A percentile compares a stretch with the other conserved stretches of the same genome.
Conservation (phyloP, 2,113 vertebrate species). For the Xiphophorus hellerii region DNA sequence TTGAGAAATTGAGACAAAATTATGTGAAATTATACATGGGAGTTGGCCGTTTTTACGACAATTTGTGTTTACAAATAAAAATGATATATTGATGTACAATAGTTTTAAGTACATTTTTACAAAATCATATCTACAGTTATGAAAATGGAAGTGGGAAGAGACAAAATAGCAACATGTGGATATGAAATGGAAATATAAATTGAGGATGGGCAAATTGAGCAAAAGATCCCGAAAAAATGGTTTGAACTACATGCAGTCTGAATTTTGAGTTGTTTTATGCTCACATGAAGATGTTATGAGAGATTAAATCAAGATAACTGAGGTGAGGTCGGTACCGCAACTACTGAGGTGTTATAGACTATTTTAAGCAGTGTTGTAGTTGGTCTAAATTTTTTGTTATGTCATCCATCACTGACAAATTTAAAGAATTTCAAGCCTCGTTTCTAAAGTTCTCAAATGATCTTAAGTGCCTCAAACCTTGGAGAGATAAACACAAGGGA, state of each 20-base stretch:
- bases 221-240: background rate
- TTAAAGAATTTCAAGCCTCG: background rate
- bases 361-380: background rate
- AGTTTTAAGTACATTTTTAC: no score
- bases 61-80: no score
- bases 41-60: no score
- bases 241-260: background rate
- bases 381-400: background rate
- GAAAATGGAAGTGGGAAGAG: background rate
- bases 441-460: background rate
- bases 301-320: background rate
- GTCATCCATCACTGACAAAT: background rate
- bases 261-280: background rate
- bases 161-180: background rate
- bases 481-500: slow-evolving; percentile 23
- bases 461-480: slow-evolving; percentile 7
- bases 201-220: background rate
- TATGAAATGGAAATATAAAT: background rate
- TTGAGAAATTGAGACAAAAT: background rate
- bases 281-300: background rate
- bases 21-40: no score
- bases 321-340: background rate
- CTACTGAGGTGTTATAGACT: background rate
- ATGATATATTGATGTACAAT: no score
- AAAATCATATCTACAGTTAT: background rate